Evolutionary conservation across 2,797 vertebrate species (phyloP).

Genomic region (Allobates femoralis): DNA sequence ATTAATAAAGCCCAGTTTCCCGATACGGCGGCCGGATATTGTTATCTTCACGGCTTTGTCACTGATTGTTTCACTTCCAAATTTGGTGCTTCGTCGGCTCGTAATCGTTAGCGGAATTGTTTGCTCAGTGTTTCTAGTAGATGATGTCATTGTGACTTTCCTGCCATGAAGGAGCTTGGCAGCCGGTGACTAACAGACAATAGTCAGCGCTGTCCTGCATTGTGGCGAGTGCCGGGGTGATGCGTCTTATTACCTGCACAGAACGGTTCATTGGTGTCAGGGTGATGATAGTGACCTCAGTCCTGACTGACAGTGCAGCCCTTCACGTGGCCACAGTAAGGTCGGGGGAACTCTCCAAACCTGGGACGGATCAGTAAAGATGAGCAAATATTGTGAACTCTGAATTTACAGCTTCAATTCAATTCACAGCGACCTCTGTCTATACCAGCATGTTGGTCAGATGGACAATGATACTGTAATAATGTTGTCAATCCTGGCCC

Average conservation of each 20-base stretch:
- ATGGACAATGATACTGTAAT: too few relatives aligned
- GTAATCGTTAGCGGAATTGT: background rate
- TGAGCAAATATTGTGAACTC: too few relatives aligned
- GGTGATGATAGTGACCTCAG: background rate
- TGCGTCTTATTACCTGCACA: background rate
- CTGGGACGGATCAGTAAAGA: too few relatives aligned
- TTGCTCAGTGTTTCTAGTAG: background rate
- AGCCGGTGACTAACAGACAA: conserved; percentile 2
- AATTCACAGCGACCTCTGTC: too few relatives aligned
- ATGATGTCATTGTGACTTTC: background rate
- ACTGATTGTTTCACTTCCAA: background rate
- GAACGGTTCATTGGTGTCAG: background rate
- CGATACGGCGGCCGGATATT: too few relatives aligned
- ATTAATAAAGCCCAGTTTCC: too few relatives aligned
- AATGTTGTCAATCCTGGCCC: too few relatives aligned
- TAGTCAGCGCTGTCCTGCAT: background rate
- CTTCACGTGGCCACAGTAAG: too few relatives aligned
- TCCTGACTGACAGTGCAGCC: background rate
- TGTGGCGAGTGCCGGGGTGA: background rate
- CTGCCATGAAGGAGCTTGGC: background rate
- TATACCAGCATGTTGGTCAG: too few relatives aligned
- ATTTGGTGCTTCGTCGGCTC: background rate
- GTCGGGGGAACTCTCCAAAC: too few relatives aligned
- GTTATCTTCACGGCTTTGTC: background rate
- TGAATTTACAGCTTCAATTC: too few relatives aligned